Evolutionary conservation across 1,140 invertebrate genomes (phyloP), one percentile per base, ranked within the genome.

Genomic region (Chironomus tepperi): DNA sequence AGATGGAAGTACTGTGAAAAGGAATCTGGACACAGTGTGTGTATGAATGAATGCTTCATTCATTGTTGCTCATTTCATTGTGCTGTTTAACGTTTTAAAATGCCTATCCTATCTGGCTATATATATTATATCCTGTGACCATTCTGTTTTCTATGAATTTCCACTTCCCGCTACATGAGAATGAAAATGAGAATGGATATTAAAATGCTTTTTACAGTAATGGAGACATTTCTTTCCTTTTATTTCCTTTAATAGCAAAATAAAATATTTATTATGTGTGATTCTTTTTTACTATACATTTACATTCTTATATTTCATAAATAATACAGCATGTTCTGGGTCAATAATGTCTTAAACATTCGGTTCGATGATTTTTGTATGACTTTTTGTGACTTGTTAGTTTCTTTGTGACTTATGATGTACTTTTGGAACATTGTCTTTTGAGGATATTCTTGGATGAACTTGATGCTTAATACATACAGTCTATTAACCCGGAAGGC

Each of bases 171-270:
- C 65, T 6, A 21, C 65, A 70, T 19, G 16, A 70, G 18, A 7
- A 70, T 5, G 18, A 70, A 70, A 70, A 19, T 70, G 19, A 70
- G 19, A 70, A 70, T 70, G 65, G 9, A 21, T 18, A 70, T 70
- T 18, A 70, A 65, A 70, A 70, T 19, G 65, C 65, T 70, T 70
- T 70, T 70, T 70, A 19, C 18, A 70, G 65, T 70, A 70, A 70
- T 70, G 65, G 24, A 34, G 24, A 70, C 9, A 18, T 21, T 19
- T 19, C 16, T 70, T 70, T 19, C 16, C 9, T 57, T 57, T 57
- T 57, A 12, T 57, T 57, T 57, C 24, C 24, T 34, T 34, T 34
- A 34, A 57, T 57, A 57, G 47, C 47, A 57, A 57, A n/a, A 57
- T 57, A 57, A 57, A 57, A 12, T 57, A n/a, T 57, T 57, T 57